phyloP scores from a whole-genome alignment of 30 jellyfish, hydroid and myxozoan species.

The Nemopilema nomurai region DNA sequence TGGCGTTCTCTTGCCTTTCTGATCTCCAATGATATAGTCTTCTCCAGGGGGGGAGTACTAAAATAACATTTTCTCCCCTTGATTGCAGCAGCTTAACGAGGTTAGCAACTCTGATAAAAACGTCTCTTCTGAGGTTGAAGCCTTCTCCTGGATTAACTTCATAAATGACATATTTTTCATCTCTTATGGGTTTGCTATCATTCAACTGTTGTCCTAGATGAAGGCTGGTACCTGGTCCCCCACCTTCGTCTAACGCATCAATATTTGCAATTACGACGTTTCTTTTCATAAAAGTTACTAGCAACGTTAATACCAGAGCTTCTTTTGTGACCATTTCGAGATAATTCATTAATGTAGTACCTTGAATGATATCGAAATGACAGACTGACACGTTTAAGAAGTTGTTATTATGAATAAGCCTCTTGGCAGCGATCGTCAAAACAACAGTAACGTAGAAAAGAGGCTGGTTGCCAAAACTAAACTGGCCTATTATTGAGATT shows the following conservation, averaged over 20 bases:
- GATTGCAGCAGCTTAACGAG: slow-evolving; percentile 73
- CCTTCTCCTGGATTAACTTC: slow-evolving; percentile 99
- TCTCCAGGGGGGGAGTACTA: slow-evolving; percentile 98
- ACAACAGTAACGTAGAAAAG: neutral
- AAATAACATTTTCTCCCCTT: slow-evolving; percentile 76
- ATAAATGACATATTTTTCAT: slow-evolving; percentile 62
- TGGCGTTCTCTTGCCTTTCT: slow-evolving; percentile 58
- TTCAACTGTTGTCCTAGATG: slow-evolving; percentile 11
- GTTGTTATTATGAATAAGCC: slow-evolving; percentile 3
- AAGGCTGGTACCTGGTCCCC: neutral
- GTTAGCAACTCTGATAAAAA: slow-evolving; percentile 86
- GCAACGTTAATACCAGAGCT: neutral
- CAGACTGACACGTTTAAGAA: neutral
- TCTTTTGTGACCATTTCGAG: neutral
- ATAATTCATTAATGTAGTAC: no score
- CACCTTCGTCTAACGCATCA: neutral
- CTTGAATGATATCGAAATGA: neutral
- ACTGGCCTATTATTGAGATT: slow-evolving; percentile 6
- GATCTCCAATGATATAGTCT: slow-evolving; percentile 92
- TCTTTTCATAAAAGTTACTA: neutral
- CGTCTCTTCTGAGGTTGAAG: slow-evolving; percentile 93
- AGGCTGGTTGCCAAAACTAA: slow-evolving; percentile 25
- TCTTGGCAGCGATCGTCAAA: slow-evolving; percentile 5
- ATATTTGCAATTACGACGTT: neutral
- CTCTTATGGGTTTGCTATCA: slow-evolving; percentile 12